A percentile compares a stretch with the other conserved stretches of the same genome.
Evolutionary conservation across 2,888 invertebrate species (phyloP).

Genomic region (Stenchaetothrips biformis): DNA sequence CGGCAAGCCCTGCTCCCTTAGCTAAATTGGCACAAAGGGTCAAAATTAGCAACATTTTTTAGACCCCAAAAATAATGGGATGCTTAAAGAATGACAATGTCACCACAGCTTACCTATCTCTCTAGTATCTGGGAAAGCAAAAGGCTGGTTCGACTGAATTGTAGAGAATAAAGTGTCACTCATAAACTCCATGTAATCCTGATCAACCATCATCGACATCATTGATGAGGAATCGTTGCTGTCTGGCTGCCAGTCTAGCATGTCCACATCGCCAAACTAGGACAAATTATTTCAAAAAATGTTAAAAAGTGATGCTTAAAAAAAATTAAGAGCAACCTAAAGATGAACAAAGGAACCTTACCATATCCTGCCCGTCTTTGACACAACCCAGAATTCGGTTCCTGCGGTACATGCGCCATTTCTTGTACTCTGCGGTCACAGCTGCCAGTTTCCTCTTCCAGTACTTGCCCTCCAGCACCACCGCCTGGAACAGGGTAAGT

Average conservation of each 20-base stretch:
- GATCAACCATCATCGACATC: slow-evolving; percentile 61
- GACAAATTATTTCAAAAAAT: slow-evolving; percentile 21
- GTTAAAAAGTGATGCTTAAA: neutral
- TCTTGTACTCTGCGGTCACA: slow-evolving; percentile 97
- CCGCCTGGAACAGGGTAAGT: slow-evolving; percentile 60
- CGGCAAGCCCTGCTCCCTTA: slow-evolving; percentile 80
- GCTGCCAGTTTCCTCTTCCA: slow-evolving; percentile 97
- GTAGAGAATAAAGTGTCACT: slow-evolving; percentile 87
- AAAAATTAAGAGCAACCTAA: neutral
- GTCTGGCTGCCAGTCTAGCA: slow-evolving; percentile 65
- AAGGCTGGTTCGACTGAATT: slow-evolving; percentile 76
- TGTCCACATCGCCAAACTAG: slow-evolving; percentile 67
- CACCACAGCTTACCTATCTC: slow-evolving; percentile 73
- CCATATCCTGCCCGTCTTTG: slow-evolving; percentile 71
- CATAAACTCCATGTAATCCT: slow-evolving; percentile 81
- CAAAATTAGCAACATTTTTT: slow-evolving; percentile 20
- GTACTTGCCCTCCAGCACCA: slow-evolving; percentile 95
- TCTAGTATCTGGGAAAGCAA: slow-evolving; percentile 92
- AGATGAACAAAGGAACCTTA: slow-evolving; percentile 46
- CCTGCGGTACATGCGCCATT: slow-evolving; percentile 92
- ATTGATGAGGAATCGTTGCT: slow-evolving; percentile 50
- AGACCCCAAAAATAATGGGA: slow-evolving; percentile 21
- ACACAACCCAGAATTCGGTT: slow-evolving; percentile 70
- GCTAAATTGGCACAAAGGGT: slow-evolving; percentile 53
- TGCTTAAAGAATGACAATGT: neutral